Evolutionary conservation across 2,888 invertebrate species (phyloP).

Genomic region (Chymomyza caudatula): DNA sequence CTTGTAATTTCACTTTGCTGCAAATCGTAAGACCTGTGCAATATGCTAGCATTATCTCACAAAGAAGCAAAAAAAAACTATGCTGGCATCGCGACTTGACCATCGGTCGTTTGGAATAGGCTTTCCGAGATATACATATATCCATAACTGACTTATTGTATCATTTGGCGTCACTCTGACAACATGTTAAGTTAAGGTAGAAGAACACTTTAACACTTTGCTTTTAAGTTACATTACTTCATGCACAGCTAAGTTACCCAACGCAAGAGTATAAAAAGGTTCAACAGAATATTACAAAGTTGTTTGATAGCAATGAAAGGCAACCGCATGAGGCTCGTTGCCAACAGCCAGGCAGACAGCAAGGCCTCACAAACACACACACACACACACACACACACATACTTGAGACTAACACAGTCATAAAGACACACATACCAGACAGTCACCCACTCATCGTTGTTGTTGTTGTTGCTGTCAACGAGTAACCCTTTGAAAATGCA

Average conservation of each 20-base stretch:
- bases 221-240: too few relatives aligned
- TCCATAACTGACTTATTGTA: too few relatives aligned
- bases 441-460: not conserved
- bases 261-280: not conserved
- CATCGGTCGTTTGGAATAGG: too few relatives aligned
- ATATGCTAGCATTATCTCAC: too few relatives aligned
- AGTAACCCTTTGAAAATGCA: slow-evolving; percentile 1
- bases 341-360: not conserved
- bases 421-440: not conserved
- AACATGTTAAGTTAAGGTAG: too few relatives aligned
- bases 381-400: not conserved
- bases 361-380: not conserved
- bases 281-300: not conserved
- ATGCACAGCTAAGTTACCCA: not conserved
- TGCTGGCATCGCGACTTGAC: too few relatives aligned
- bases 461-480: not conserved
- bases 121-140: too few relatives aligned
- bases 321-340: not conserved
- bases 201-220: too few relatives aligned
- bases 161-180: too few relatives aligned
- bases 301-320: not conserved
- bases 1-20: too few relatives aligned
- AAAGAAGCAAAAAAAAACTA: too few relatives aligned
- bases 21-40: too few relatives aligned
- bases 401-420: not conserved